Percentiles rank a stretch among this genome's conserved stretches.
Conservation (phyloP, 2,113 vertebrate species). For the Daphoenositta chrysoptera region DNA sequence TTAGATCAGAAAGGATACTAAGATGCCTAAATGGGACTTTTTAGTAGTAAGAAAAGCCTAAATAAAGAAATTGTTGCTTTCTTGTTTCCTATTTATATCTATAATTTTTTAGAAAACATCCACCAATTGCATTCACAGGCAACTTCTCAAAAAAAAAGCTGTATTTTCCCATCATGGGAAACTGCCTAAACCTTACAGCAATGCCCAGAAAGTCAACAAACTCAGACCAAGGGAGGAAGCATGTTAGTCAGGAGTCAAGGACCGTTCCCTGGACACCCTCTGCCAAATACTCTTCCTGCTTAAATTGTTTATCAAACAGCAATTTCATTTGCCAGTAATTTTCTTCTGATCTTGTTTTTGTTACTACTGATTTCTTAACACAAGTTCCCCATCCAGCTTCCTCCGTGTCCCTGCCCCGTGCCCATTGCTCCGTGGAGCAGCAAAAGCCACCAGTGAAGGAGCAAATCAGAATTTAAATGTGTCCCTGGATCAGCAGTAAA, state of each 20-base stretch:
- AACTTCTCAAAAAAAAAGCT: not conserved
- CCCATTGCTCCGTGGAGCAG: not conserved
- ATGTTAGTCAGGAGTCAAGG: conserved; percentile 51
- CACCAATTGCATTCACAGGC: not conserved
- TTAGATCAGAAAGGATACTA: not conserved
- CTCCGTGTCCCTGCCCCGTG: not conserved
- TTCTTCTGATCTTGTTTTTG: conserved; percentile 33
- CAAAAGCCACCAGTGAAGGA: not conserved
- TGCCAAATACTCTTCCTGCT: conserved; percentile 52
- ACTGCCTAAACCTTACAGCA: not conserved
- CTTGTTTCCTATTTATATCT: conserved; percentile 50
- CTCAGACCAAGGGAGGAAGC: conserved; percentile 29
- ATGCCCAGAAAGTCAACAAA: conserved; percentile 51
- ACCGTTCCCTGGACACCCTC: not conserved
- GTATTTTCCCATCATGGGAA: conserved; percentile 40
- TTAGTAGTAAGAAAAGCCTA: not conserved
- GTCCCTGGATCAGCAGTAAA: not conserved
- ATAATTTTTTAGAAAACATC: conserved; percentile 1
- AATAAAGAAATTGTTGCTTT: conserved; percentile 19
- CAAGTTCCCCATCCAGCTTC: not conserved
- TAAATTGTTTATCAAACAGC: conserved; percentile 38
- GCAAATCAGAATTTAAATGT: not conserved
- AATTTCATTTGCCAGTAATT: conserved; percentile 16
- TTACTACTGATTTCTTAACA: not conserved
- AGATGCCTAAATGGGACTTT: not conserved